Conservation (phyloP, 2,888 invertebrate genomes). For the Pseudococcus longispinus region DNA sequence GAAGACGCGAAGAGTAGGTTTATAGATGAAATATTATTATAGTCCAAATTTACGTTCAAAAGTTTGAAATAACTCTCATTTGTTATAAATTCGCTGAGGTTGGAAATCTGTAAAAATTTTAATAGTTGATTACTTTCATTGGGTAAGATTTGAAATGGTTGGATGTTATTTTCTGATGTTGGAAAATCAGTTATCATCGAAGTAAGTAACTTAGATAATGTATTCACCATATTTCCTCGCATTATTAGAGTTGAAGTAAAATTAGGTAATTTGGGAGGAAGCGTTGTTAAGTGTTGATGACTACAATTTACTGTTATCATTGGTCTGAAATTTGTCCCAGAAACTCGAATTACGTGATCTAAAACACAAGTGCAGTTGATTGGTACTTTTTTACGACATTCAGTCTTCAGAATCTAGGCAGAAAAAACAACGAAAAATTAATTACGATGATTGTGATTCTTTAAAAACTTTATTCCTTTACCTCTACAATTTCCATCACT, state of each 20-base stretch:
- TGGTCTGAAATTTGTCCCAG: constrained; percentile 67
- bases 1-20: constrained; percentile 77
- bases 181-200: not conserved
- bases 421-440: not conserved
- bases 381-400: constrained; percentile 66
- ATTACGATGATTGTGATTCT: too few species aligned
- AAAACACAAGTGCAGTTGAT: constrained; percentile 70
- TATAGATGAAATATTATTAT: constrained; percentile 74
- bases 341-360: constrained; percentile 69
- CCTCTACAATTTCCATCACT: constrained; percentile 72
- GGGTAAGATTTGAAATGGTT: too few species aligned
- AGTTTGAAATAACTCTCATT: constrained; percentile 74
- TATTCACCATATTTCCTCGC: constrained; percentile 71
- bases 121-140: too few species aligned
- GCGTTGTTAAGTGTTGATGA: constrained; percentile 66
- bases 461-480: constrained; percentile 62
- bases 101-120: constrained; percentile 67
- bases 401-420: constrained; percentile 66
- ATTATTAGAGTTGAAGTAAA: constrained; percentile 73
- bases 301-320: constrained; percentile 76
- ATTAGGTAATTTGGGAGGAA: constrained; percentile 71
- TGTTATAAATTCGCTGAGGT: constrained; percentile 70
- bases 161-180: too few species aligned
- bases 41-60: constrained; percentile 77
- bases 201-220: constrained; percentile 58